A percentile compares a stretch with the other conserved stretches of the same genome.
phyloP scores from a whole-genome alignment of 2,113 vertebrate genomes.

The Lophura nycthemera region DNA sequence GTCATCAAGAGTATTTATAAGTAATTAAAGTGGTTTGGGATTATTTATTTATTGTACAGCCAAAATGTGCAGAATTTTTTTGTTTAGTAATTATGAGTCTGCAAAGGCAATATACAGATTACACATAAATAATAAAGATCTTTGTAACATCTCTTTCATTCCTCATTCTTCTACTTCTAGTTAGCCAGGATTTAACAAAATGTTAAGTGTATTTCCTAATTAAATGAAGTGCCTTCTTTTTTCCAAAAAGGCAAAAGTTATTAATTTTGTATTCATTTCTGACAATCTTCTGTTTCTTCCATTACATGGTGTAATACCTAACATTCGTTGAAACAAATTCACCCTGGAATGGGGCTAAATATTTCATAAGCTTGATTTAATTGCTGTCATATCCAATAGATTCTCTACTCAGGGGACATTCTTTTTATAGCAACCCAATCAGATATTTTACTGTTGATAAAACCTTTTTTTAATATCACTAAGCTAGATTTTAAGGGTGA shows the following conservation, averaged over 20 bases:
- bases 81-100: background rate
- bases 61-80: background rate
- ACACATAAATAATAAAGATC: background rate
- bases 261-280: background rate
- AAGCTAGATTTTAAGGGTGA: slow-evolving; percentile 45
- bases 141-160: background rate
- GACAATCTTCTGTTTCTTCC: background rate
- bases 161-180: background rate
- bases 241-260: background rate
- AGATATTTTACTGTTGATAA: slow-evolving; percentile 38
- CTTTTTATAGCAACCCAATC: slow-evolving; percentile 47
- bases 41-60: background rate
- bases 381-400: slow-evolving; percentile 59
- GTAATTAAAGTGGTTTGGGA: background rate
- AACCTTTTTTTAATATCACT: slow-evolving; percentile 37
- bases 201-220: background rate
- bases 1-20: background rate
- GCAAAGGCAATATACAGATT: background rate
- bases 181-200: background rate
- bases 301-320: background rate
- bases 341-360: slow-evolving; percentile 56
- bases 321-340: slow-evolving; percentile 31
- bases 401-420: slow-evolving; percentile 8
- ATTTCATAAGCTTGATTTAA: slow-evolving; percentile 73
- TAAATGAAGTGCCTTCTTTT: background rate